Evolutionary conservation across 2,113 vertebrate species (phyloP), one percentile per base, ranked within the genome.

Genomic region (Aix galericulata): DNA sequence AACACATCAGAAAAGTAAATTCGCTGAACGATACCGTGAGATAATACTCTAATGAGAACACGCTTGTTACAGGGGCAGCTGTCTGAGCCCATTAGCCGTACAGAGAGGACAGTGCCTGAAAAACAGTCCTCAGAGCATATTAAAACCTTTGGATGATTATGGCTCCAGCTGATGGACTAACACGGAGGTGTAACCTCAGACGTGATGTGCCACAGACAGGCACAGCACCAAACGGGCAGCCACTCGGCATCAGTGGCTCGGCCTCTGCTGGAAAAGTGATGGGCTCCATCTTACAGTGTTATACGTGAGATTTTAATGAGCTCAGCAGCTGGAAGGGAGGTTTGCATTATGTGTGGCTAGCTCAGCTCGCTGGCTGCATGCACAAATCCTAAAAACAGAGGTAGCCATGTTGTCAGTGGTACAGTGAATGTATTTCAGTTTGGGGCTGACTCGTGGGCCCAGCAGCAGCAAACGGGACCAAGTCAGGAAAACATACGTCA

Each of bases 31-130:
- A 56, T 91, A 80, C 73, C 75, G 91, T 82, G 87, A 90, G 77
- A 93, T 36, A 68, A 44, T n/a, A 69, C 71, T 81, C 69, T 88
- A 78, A 89, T 59, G 92, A 96, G 68, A 93, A 86, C 82, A 67
- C 18, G 74, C 59, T 76, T 6, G 5, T 86, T 93, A 88, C 77
- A 96, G 97, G 77, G 94, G 89, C 67, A 91, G 80, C 69, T 85
- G 76, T 94, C 94, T 86, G 80, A 90, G 46, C 68, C 74, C 34
- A 82, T 91, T 94, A 96, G 86, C 22, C 68, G 52, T 26, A 38
- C 21, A 73, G 48, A 74, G 74, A 93, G 40, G n/a, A 88, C 2
- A 6, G 1, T 64, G 29, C 88, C 86, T 90, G 89, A 90, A 89
- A 88, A 94, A 53, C 8, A 63, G 79, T 56, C 69, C 85, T 73